Percentiles rank a stretch among this genome's conserved stretches.
Conservation (phyloP, 2,113 vertebrate genomes). For the Pterocles gutturalis region DNA sequence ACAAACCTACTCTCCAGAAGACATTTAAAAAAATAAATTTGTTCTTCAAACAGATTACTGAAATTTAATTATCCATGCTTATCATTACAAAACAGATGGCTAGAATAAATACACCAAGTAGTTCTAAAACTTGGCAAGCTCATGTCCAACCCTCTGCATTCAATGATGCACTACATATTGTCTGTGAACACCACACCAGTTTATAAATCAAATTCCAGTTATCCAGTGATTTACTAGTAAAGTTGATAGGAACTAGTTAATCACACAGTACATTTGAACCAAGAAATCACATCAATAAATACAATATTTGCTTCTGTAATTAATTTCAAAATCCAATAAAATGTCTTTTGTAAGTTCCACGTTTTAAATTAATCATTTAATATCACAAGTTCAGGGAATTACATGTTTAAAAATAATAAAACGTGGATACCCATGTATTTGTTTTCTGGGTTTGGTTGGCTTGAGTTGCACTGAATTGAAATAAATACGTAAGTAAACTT, state of each 20-base stretch:
- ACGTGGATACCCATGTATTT: background rate
- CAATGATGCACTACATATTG: background rate
- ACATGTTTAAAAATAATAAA: background rate
- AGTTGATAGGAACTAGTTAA: background rate
- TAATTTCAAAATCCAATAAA: background rate
- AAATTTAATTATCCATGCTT: background rate
- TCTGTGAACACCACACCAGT: background rate
- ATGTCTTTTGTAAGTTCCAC: background rate
- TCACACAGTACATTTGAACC: background rate
- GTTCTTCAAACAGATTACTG: background rate
- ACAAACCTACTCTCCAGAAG: background rate
- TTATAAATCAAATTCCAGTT: background rate
- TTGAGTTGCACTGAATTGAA: background rate
- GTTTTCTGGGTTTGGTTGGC: background rate
- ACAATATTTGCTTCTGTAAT: background rate
- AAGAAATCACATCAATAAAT: background rate
- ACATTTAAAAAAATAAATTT: background rate
- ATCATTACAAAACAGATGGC: background rate
- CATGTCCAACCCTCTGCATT: background rate
- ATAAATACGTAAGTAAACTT: background rate
- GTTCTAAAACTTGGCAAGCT: background rate
- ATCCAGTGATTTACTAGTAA: background rate
- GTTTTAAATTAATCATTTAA: background rate
- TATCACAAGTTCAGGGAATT: background rate
- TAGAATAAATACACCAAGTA: background rate